These are phyloP conservation scores for Apotomis capreana DNA, from an alignment of 2,888 invertebrate species.

Conservation along the genomic window DNA sequence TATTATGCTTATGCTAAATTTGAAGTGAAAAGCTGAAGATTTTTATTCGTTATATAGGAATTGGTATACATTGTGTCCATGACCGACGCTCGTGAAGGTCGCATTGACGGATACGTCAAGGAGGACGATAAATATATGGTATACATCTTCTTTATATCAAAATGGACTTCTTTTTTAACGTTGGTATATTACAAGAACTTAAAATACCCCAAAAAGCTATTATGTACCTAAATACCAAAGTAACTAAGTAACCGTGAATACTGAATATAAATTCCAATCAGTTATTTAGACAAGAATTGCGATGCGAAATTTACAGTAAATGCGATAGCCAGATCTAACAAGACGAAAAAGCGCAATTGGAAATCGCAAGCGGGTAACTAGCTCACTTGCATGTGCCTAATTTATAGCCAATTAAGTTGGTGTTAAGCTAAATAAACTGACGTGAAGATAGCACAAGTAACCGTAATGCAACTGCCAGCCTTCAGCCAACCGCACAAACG, in stretches of 20 bases:
- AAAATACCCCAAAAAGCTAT: too few species aligned
- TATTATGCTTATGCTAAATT: too few species aligned
- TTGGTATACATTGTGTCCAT: too few species aligned
- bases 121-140: too few species aligned
- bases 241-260: neutral
- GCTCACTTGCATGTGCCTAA: constrained; percentile 72
- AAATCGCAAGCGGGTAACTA: constrained; percentile 63
- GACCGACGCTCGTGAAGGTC: too few species aligned
- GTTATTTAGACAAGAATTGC: constrained; percentile 18
- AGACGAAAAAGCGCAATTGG: constrained; percentile 59
- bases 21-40: neutral
- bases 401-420: constrained; percentile 81
- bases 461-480: constrained; percentile 65
- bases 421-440: constrained; percentile 79
- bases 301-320: constrained; percentile 40
- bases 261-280: neutral
- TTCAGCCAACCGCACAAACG: constrained; percentile 52
- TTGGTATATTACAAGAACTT: too few species aligned
- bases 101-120: too few species aligned
- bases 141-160: too few species aligned
- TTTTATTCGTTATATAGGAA: too few species aligned
- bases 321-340: constrained; percentile 63
- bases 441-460: constrained; percentile 72
- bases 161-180: too few species aligned
- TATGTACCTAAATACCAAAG: neutral